Conservation (phyloP, 35 echinoderm and acorn worm species). For the Hemicentrotus pulcherrimus region DNA sequence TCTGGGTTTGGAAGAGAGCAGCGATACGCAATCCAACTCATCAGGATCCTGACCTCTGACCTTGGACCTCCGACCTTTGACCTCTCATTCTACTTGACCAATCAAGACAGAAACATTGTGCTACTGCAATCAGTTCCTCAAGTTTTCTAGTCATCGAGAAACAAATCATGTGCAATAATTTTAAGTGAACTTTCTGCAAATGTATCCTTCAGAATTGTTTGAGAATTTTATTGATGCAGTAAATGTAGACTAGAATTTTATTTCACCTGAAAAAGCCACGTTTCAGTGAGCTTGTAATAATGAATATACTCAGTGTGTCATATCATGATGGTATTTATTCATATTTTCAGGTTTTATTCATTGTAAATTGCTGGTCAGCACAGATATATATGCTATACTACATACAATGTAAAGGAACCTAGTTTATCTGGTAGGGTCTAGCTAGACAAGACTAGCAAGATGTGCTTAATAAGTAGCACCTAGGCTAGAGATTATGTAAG, state of each 20-base stretch:
- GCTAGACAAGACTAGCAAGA: background rate
- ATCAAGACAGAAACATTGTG: background rate
- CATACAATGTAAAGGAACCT: background rate
- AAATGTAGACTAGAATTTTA: background rate
- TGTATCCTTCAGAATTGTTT: background rate
- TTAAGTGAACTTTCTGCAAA: conserved; percentile 19
- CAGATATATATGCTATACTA: background rate
- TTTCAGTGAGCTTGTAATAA: background rate
- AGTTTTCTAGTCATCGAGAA: conserved; percentile 12
- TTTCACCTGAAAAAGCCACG: background rate
- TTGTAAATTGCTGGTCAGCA: conserved; percentile 1
- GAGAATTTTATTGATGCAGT: conserved; percentile 6
- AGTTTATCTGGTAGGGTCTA: background rate
- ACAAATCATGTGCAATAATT: conserved; percentile 13
- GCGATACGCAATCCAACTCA: background rate
- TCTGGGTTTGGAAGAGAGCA: conserved; percentile 52
- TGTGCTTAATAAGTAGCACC: background rate
- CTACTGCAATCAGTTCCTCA: conserved; percentile 16
- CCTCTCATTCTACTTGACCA: background rate
- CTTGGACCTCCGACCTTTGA: conserved; percentile 30
- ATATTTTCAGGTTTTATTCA: background rate
- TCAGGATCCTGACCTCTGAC: conserved; percentile 40
- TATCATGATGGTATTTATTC: conserved; percentile 5
- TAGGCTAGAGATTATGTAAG: background rate
- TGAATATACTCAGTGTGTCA: background rate